phyloP scores from a whole-genome alignment of 2,888 invertebrate species.

The Hypselothyrea guttata region DNA sequence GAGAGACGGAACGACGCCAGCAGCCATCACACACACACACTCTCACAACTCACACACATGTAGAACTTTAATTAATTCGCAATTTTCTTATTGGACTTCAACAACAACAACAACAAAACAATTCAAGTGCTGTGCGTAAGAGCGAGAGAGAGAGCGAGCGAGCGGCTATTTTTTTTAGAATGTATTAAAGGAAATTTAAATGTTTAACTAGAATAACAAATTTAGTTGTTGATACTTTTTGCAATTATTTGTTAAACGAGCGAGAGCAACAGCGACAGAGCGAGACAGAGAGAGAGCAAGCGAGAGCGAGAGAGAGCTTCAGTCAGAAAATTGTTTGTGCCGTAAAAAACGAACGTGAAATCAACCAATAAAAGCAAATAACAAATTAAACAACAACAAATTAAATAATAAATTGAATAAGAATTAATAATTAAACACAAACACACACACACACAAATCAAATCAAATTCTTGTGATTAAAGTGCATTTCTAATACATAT shows the following conservation, averaged over 20 bases:
- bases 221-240: conserved; percentile 78
- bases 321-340: conserved; percentile 60
- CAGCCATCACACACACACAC: conserved; percentile 32
- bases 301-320: conserved; percentile 24
- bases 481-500: conserved; percentile 74
- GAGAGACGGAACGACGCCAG: conserved; percentile 50
- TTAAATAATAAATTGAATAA: conserved; percentile 32
- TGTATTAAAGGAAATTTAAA: conserved; percentile 70
- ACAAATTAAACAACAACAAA: conserved; percentile 31
- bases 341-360: conserved; percentile 39
- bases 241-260: conserved; percentile 72
- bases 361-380: too few relatives aligned
- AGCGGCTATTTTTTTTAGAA: conserved; percentile 74
- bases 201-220: conserved; percentile 78
- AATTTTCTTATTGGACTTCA: conserved; percentile 17
- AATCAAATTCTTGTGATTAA: conserved; percentile 78
- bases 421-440: conserved; percentile 18
- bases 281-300: conserved; percentile 5
- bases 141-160: conserved; percentile 31
- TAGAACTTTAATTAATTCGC: conserved; percentile 51
- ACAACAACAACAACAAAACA: conserved; percentile 37
- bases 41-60: conserved; percentile 14
- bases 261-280: conserved; percentile 4
- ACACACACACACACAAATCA: conserved; percentile 40
- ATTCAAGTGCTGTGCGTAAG: conserved; percentile 43